Percentiles rank a stretch among this genome's conserved stretches.
These are phyloP conservation scores for Arothron firmamentum DNA, from an alignment of 2,113 vertebrate species.

Conservation along the genomic window DNA sequence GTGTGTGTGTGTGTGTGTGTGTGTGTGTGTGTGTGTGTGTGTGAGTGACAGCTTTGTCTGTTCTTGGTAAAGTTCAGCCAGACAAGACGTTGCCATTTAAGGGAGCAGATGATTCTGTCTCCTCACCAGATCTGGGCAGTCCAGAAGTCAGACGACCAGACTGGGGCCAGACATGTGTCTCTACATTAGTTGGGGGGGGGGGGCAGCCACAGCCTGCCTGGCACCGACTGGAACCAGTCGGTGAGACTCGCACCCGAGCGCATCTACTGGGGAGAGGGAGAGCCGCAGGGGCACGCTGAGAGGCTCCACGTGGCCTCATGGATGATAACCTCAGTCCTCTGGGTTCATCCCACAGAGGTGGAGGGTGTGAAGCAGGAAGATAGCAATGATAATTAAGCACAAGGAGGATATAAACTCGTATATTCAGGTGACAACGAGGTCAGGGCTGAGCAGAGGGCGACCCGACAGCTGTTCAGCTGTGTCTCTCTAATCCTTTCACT, in stretches of 20 bases:
- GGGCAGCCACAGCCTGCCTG: constrained; percentile 26
- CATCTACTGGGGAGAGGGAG: not conserved
- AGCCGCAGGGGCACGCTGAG: not conserved
- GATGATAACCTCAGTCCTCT: not conserved
- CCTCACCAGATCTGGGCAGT: constrained; percentile 47
- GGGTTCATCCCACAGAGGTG: not conserved
- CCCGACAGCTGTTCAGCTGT: constrained; percentile 53
- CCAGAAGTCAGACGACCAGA: constrained; percentile 39
- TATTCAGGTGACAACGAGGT: constrained; percentile 38
- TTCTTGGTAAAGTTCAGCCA: constrained; percentile 54
- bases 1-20: no score
- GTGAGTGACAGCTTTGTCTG: constrained; percentile 45
- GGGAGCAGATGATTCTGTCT: constrained; percentile 57
- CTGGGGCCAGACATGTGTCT: constrained; percentile 24
- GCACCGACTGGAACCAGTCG: constrained; percentile 35
- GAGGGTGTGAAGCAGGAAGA: constrained; percentile 10
- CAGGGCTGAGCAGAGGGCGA: constrained; percentile 32
- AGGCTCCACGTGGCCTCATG: not conserved
- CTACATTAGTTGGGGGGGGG: not conserved
- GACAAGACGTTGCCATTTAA: constrained; percentile 66
- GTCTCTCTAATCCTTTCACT: constrained; percentile 55
- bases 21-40: no score
- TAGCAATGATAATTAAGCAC: constrained; percentile 23
- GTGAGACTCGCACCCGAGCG: not conserved
- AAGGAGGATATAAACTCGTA: constrained; percentile 36